These are phyloP conservation scores for Cervus canadensis DNA, from an alignment of 2,113 vertebrate species.

Conservation along the genomic window DNA sequence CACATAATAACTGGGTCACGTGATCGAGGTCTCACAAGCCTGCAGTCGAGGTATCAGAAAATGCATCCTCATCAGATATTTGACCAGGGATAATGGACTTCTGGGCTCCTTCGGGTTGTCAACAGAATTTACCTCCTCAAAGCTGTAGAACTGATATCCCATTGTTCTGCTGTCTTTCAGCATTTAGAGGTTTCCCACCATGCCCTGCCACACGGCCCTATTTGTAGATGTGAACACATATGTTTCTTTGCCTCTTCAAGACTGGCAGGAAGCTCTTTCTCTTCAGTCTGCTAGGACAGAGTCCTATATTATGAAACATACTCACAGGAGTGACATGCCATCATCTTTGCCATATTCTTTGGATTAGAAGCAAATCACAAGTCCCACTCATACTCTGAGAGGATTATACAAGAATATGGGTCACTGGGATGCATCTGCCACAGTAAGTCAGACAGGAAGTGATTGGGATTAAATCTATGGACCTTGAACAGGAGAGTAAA, in stretches of 20 bases:
- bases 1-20: background rate
- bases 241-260: background rate
- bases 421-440: background rate
- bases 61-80: background rate
- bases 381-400: background rate
- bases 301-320: background rate
- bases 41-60: background rate
- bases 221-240: background rate
- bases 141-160: background rate
- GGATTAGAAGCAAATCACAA: background rate
- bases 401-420: background rate
- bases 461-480: background rate
- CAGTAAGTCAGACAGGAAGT: background rate
- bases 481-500: background rate
- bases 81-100: no score
- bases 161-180: background rate
- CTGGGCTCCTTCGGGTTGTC: background rate
- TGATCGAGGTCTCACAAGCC: background rate
- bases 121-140: background rate
- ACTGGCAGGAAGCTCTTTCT: background rate
- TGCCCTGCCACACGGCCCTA: background rate
- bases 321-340: no score
- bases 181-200: background rate
- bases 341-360: background rate
- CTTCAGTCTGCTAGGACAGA: background rate